Percentiles rank a stretch among this genome's conserved stretches.
phyloP scores from a whole-genome alignment of 2,888 invertebrate species.

The Melinopterus prodromus region DNA sequence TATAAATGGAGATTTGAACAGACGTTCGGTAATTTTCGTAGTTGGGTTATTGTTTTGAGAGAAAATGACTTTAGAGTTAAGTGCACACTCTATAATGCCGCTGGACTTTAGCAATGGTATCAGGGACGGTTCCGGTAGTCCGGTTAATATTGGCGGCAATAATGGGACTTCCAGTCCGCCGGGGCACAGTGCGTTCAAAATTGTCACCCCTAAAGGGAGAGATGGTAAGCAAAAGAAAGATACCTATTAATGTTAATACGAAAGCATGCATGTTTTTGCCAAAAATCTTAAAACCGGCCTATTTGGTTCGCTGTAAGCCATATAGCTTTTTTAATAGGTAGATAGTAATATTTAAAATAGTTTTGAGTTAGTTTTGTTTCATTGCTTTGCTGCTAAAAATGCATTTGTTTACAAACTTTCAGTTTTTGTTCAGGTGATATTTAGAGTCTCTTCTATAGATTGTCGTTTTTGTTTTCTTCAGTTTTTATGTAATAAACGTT shows the following conservation, averaged over 20 bases:
- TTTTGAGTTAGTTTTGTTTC: too few species aligned
- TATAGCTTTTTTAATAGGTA: too few species aligned
- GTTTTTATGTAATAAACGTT: too few species aligned
- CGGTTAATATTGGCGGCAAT: slow-evolving; percentile 54
- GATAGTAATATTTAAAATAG: background rate
- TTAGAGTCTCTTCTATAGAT: too few species aligned
- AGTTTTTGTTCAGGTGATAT: too few species aligned
- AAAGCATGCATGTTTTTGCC: background rate
- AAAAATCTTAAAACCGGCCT: too few species aligned
- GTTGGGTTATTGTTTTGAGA: background rate
- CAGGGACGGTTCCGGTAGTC: slow-evolving; percentile 52
- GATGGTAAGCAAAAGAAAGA: slow-evolving; percentile 52
- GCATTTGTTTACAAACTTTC: too few species aligned
- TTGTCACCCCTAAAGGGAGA: slow-evolving; percentile 72
- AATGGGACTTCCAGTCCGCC: slow-evolving; percentile 54
- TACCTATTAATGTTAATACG: background rate
- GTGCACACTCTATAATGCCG: slow-evolving; percentile 70
- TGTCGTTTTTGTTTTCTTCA: too few species aligned
- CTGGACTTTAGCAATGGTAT: slow-evolving; percentile 68
- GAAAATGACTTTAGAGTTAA: slow-evolving; percentile 67
- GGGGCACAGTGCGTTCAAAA: slow-evolving; percentile 67
- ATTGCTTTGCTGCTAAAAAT: too few species aligned
- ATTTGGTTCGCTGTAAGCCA: too few species aligned
- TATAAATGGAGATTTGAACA: background rate
- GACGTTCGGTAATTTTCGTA: slow-evolving; percentile 7